Conservation (phyloP, 2,888 invertebrate genomes). For the Entomobrya multifasciata region DNA sequence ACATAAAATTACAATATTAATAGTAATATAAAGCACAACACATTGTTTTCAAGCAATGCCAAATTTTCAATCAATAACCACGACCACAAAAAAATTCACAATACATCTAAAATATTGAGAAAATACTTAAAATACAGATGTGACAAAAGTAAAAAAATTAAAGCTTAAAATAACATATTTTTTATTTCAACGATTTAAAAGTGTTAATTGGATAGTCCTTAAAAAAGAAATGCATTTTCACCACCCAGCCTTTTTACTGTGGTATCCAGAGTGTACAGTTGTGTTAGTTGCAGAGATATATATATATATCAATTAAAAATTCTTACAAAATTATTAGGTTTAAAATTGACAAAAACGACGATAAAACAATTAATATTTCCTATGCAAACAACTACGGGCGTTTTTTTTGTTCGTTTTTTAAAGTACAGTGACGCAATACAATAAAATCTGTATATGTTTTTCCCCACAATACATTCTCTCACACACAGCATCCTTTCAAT, state of each 20-base stretch:
- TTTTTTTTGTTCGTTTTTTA: neutral
- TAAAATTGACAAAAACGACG: neutral
- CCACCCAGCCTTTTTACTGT: neutral
- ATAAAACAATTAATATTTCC: conserved; percentile 1
- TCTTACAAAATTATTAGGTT: conserved; percentile 56
- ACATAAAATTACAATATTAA: neutral
- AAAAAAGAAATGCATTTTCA: conserved; percentile 22
- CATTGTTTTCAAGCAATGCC: no score
- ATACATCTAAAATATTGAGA: neutral
- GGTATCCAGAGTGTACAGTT: neutral
- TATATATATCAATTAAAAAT: conserved; percentile 53
- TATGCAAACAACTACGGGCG: no score
- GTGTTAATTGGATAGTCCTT: neutral
- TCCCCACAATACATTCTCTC: neutral
- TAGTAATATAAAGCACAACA: neutral
- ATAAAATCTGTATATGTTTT: neutral
- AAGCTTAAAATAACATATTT: conserved; percentile 40
- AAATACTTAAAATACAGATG: conserved; percentile 27
- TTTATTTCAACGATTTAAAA: neutral
- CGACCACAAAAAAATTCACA: neutral
- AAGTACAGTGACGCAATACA: conserved; percentile 57
- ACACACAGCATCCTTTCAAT: neutral
- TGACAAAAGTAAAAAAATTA: conserved; percentile 68
- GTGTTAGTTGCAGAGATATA: conserved; percentile 28
- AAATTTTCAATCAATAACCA: neutral